Evolutionary conservation across 2,797 vertebrate species (phyloP).

Genomic region (Coilia nasus): DNA sequence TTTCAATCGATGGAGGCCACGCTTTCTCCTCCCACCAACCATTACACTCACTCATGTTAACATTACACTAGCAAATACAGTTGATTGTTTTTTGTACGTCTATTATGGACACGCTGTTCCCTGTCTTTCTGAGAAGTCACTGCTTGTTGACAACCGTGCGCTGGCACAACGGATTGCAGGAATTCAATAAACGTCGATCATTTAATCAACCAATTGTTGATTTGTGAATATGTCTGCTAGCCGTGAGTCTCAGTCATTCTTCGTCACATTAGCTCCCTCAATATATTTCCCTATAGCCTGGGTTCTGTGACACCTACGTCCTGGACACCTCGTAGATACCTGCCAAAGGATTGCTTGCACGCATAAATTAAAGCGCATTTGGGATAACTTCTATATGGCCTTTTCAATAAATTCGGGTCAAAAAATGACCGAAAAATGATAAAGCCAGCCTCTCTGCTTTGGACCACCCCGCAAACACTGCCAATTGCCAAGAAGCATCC

Average conservation of each 20-base stretch:
- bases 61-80: constrained; percentile 36
- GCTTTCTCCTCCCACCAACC: constrained; percentile 80
- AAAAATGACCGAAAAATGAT: constrained; percentile 97
- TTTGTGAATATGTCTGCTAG: constrained; percentile 69
- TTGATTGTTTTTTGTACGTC: neutral
- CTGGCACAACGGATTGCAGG: neutral
- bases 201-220: constrained; percentile 19
- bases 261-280: constrained; percentile 82
- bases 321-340: constrained; percentile 94
- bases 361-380: constrained; percentile 69
- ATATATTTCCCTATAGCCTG: constrained; percentile 85
- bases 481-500: constrained; percentile 26
- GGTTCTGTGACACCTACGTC: constrained; percentile 84
- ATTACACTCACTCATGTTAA: constrained; percentile 34
- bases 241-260: neutral
- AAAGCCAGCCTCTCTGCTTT: constrained; percentile 76
- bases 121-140: neutral
- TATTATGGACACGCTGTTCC: neutral
- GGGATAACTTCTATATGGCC: constrained; percentile 69
- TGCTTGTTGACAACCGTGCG: neutral
- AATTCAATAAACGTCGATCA: neutral
- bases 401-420: constrained; percentile 95
- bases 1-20: constrained; percentile 69
- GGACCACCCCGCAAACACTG: constrained; percentile 67
- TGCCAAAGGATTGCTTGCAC: constrained; percentile 77